phyloP scores from a whole-genome alignment of 2,797 vertebrate genomes.

The Myotis daubentonii region DNA sequence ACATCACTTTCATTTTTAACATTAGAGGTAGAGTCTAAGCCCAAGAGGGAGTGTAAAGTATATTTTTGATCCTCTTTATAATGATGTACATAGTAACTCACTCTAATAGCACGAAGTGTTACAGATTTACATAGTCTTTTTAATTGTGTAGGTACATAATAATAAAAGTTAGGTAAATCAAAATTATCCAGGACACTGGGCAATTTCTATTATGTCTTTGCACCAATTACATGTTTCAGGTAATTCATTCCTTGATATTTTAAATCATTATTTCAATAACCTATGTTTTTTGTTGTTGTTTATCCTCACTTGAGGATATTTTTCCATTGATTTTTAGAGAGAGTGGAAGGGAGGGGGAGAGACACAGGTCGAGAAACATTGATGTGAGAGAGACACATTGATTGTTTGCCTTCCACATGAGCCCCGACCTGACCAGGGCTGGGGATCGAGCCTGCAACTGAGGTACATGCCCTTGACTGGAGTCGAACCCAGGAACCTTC shows the following conservation, averaged over 20 bases:
- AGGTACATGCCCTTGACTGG: no score
- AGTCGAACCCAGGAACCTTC: no score
- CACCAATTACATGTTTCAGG: constrained; percentile 32
- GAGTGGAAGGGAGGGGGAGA: no score
- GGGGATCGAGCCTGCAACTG: no score
- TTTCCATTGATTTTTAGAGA: no score
- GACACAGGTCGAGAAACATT: no score
- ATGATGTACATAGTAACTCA: background rate
- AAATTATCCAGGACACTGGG: background rate
- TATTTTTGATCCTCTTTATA: background rate
- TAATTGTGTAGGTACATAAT: constrained; percentile 25
- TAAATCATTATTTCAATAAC: constrained; percentile 10
- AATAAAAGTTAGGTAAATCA: constrained; percentile 61
- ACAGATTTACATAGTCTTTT: constrained; percentile 25
- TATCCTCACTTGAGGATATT: no score
- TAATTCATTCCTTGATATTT: constrained; percentile 51
- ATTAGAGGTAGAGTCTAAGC: constrained; percentile 3
- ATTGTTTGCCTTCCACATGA: no score
- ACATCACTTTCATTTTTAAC: constrained; percentile 49
- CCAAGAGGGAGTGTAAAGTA: background rate
- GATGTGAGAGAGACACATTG: no score
- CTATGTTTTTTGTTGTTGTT: background rate
- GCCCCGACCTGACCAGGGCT: no score
- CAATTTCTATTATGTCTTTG: constrained; percentile 45
- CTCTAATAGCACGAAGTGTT: constrained; percentile 23